Base-by-base conservation (phyloP, 2,888 invertebrate species). In the Cyaniris semiargus region DNA sequence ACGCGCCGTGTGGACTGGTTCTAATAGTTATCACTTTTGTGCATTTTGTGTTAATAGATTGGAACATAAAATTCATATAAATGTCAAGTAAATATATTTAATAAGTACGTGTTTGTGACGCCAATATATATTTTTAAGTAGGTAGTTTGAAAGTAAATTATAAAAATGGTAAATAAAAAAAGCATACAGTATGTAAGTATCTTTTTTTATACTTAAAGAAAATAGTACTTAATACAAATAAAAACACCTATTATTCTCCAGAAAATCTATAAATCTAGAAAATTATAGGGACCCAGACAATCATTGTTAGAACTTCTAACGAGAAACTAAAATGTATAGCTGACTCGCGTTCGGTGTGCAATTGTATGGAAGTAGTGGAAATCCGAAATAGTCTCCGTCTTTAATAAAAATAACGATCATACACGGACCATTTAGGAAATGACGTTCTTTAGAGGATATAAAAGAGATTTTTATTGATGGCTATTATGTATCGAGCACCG, bases 351-450 rank as follows among this genome's bases (percentile, higher is more conserved):
- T 27, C 66, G 18, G 6, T 66, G 84, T 83, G 79, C 90, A 91
- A 91, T 92, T 90, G 91, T 86, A 86, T 83, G 90, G 89, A 90
- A 92, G 85, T 85, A 88, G 89, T 86, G 84, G 84, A 85, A 87
- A 85, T 85, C 83, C 81, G 82, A 83, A 84, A 84, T 85, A 79
- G 78, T 78, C 81, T 80, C 80, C 80, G 77, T 81, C 80, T 78
- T 76, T 80, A 82, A 80, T 79, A 80, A 79, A 48, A 78, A 82
- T 82, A 81, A 83, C 81, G 79, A 82, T 81, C 77, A 82, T 81
- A 83, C 83, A 81, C 82, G 80, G 81, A 81, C 82, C 77, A 77
- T 78, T 80, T 74, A 53, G 18, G 10, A 53, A 74, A 74, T 81
- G 66, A 76, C 78, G 76, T 75, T 70, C 75, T 75, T 58, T 75